These are phyloP conservation scores for Petrocephalus sullivani DNA, from an alignment of 2,797 vertebrate genomes.

Conservation along the genomic window DNA sequence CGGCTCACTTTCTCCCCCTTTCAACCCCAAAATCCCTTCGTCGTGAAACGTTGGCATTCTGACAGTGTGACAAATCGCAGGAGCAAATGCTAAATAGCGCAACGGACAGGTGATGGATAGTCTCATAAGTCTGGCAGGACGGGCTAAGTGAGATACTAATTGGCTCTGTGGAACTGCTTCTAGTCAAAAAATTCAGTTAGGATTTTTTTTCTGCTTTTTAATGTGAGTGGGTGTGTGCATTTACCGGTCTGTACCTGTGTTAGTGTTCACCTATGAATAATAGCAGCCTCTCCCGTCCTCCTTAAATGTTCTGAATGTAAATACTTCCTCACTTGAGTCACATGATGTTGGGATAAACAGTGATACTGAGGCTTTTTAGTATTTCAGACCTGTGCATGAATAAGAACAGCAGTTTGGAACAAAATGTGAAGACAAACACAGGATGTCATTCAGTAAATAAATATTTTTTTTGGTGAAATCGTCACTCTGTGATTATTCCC, in stretches of 20 bases:
- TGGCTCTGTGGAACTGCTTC: slow-evolving; percentile 69
- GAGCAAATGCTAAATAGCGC: slow-evolving; percentile 73
- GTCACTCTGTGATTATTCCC: neutral
- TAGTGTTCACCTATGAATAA: slow-evolving; percentile 30
- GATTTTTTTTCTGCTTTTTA: slow-evolving; percentile 18
- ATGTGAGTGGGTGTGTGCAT: slow-evolving; percentile 37
- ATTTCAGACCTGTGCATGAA: neutral
- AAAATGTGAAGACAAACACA: neutral
- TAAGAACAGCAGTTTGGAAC: neutral
- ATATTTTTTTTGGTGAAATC: neutral
- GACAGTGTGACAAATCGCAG: slow-evolving; percentile 74
- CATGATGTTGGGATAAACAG: neutral
- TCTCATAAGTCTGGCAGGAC: slow-evolving; percentile 66
- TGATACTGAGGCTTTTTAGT: neutral
- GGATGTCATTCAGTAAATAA: neutral
- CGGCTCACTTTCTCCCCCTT: slow-evolving; percentile 49
- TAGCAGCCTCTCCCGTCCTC: neutral
- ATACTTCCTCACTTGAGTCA: neutral
- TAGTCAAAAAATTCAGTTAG: slow-evolving; percentile 69
- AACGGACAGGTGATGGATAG: slow-evolving; percentile 75
- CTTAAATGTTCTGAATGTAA: neutral
- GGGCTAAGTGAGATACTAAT: slow-evolving; percentile 70
- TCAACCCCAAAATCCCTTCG: slow-evolving; percentile 50
- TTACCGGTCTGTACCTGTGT: slow-evolving; percentile 34
- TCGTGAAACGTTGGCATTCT: slow-evolving; percentile 55